These are phyloP conservation scores for Metopia argyrocephala DNA, from an alignment of 2,888 invertebrate genomes.

Conservation along the genomic window DNA sequence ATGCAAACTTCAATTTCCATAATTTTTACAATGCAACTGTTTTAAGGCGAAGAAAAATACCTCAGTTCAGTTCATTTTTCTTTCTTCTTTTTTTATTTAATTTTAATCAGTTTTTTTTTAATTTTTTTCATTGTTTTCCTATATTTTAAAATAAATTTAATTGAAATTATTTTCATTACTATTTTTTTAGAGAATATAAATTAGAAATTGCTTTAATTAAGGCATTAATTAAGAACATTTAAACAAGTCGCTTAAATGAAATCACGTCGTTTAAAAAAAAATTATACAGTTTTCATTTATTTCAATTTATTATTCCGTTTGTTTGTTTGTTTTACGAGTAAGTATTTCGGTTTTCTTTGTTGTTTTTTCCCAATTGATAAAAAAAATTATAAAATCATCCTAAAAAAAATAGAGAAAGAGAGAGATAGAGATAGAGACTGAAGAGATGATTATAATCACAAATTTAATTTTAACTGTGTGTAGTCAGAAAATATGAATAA, in stretches of 20 bases:
- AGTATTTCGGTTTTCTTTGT: neutral
- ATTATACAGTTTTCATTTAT: conserved; percentile 38
- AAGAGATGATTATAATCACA: conserved; percentile 44
- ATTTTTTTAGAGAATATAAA: conserved; percentile 32
- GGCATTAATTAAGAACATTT: conserved; percentile 61
- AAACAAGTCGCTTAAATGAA: conserved; percentile 61
- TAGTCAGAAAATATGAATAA: neutral
- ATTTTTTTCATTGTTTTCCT: conserved; percentile 44
- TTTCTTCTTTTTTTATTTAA: neutral
- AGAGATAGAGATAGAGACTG: no score
- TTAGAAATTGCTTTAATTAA: conserved; percentile 61
- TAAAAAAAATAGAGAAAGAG: no score
- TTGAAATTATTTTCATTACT: neutral
- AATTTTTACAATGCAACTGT: neutral
- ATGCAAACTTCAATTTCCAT: neutral
- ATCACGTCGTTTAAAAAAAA: conserved; percentile 62
- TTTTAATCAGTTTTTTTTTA: conserved; percentile 14
- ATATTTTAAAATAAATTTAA: conserved; percentile 19
- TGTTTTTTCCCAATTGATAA: neutral
- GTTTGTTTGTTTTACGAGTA: no score
- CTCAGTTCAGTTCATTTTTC: neutral
- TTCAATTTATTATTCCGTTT: conserved; percentile 12
- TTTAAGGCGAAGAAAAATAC: neutral
- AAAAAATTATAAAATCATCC: neutral
- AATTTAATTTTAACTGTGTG: conserved; percentile 23